These are phyloP conservation scores for Tachysurus vachellii DNA, from an alignment of 2,113 vertebrate genomes.

Conservation along the genomic window DNA sequence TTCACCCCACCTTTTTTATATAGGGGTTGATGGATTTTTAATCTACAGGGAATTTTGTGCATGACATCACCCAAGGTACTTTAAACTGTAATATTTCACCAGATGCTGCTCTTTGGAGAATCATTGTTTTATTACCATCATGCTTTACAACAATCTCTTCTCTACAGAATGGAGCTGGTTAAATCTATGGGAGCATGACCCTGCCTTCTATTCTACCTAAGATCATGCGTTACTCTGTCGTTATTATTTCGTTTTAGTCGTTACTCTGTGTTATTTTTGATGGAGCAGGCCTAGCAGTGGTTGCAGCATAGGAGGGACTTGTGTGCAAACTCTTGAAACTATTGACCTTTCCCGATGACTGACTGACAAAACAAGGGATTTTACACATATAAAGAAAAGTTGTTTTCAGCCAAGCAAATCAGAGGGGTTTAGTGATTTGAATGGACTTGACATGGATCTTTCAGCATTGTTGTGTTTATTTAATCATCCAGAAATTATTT, in stretches of 20 bases:
- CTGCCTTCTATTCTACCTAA: constrained; percentile 40
- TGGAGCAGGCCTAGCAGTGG: neutral
- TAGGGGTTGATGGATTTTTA: constrained; percentile 62
- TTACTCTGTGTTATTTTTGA: neutral
- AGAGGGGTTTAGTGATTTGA: neutral
- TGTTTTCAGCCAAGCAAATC: constrained; percentile 5
- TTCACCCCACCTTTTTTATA: constrained; percentile 47
- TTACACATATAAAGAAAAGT: neutral
- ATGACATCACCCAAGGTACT: constrained; percentile 53
- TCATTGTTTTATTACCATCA: constrained; percentile 57
- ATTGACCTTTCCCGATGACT: constrained; percentile 28
- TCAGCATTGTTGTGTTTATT: neutral
- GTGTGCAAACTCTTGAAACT: constrained; percentile 8
- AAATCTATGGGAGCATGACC: constrained; percentile 54
- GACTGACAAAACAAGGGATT: constrained; percentile 17
- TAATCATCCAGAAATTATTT: constrained; percentile 4
- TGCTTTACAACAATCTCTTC: constrained; percentile 55
- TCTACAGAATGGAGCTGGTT: constrained; percentile 54
- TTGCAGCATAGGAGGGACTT: neutral
- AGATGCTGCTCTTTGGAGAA: constrained; percentile 47
- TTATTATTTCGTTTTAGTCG: neutral
- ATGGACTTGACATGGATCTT: neutral
- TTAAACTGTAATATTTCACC: constrained; percentile 55
- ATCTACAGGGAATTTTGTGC: constrained; percentile 51
- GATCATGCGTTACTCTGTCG: constrained; percentile 45